Conservation (phyloP, 1,140 invertebrate species). For the Neomicropteryx cornuta region DNA sequence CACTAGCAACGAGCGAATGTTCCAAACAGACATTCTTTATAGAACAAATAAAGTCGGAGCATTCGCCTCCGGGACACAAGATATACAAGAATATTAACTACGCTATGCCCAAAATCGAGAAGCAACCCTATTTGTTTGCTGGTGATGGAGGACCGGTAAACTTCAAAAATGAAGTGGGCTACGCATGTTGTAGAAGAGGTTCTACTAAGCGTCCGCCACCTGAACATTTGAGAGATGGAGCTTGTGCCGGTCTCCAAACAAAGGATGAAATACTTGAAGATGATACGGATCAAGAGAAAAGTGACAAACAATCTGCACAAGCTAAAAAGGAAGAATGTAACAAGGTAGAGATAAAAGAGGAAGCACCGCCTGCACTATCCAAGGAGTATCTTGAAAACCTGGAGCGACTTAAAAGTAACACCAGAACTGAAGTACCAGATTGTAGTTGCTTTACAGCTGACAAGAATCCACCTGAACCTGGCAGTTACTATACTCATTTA, state of each 20-base stretch:
- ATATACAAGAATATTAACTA: conserved; percentile 39
- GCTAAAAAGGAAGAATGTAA: conserved; percentile 28
- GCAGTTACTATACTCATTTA: conserved; percentile 77
- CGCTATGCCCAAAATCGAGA: conserved; percentile 24
- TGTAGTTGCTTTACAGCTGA: conserved; percentile 73
- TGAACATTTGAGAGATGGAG: conserved; percentile 60
- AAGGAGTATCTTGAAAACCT: conserved; percentile 50
- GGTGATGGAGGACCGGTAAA: conserved; percentile 54
- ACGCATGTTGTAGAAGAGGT: conserved; percentile 58
- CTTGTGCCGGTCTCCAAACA: conserved; percentile 57
- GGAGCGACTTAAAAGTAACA: conserved; percentile 54
- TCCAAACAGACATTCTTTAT: conserved; percentile 34
- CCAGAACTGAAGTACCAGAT: conserved; percentile 68
- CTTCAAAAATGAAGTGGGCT: conserved; percentile 45
- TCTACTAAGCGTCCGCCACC: conserved; percentile 55
- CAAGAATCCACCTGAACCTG: conserved; percentile 73
- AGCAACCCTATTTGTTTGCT: conserved; percentile 41
- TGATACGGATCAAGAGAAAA: conserved; percentile 23
- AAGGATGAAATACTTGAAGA: conserved; percentile 55
- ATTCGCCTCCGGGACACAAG: conserved; percentile 38
- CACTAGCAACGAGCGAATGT: too few relatives aligned
- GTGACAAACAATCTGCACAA: conserved; percentile 12
- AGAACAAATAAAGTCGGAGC: conserved; percentile 40
- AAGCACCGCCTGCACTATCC: conserved; percentile 21
- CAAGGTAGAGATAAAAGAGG: conserved; percentile 20